Conservation (phyloP, 2,113 vertebrate species). For the Manacus vitellinus region DNA sequence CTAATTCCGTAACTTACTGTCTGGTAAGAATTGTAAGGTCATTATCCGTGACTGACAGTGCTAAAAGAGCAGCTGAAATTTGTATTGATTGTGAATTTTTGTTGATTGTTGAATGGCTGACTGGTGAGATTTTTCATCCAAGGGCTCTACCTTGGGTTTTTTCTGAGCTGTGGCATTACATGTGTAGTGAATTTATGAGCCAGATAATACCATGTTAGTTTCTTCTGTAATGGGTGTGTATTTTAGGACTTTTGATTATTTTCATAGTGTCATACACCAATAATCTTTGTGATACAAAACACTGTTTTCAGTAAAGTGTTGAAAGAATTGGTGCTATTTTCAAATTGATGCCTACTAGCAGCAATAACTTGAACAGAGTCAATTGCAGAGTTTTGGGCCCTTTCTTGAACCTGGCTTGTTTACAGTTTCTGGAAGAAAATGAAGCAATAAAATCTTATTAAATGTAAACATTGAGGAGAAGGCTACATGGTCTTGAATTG, state of each 20-base stretch:
- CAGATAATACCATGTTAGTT: neutral
- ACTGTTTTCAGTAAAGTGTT: neutral
- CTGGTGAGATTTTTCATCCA: neutral
- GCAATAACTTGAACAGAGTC: neutral
- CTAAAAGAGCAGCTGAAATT: neutral
- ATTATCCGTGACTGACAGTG: neutral
- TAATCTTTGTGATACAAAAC: neutral
- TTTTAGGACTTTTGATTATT: neutral
- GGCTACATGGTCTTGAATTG: neutral
- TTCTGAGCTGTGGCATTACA: neutral
- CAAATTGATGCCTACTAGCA: neutral
- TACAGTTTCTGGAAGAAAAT: neutral
- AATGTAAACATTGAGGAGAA: neutral
- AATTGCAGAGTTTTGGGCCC: neutral
- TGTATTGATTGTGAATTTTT: neutral
- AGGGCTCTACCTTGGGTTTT: neutral
- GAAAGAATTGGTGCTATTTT: neutral
- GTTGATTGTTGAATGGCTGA: neutral
- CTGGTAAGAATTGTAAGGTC: neutral
- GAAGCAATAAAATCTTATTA: neutral
- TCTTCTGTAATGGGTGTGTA: neutral
- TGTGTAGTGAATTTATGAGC: neutral
- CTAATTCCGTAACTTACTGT: neutral
- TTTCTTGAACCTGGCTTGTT: neutral
- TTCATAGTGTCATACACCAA: neutral